Base-by-base conservation (phyloP, 2,888 invertebrate genomes). In the Gonocerus acuteangulatus region DNA sequence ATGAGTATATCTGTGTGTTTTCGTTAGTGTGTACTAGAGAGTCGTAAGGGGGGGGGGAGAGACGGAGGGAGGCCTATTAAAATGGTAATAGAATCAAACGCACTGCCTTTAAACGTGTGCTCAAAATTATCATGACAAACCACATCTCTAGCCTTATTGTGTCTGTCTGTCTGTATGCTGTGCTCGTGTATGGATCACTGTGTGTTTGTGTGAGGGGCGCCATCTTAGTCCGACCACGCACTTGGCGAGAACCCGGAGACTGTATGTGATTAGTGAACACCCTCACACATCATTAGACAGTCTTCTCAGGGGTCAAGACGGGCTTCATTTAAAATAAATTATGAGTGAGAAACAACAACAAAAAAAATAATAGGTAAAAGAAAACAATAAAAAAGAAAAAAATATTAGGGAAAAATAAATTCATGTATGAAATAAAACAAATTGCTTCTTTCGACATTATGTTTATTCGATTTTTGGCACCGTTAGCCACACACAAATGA, bases 391-490 rank as follows among this genome's bases (percentile, higher is more conserved):
- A 49, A 34, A 34, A 49, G 13, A 32, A 13, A 32, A 49, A 19
- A 34, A 49, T 7, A 19, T 18, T 15, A 19, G 18, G 27, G 11
- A 27, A 48, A 13, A 16, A 39, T 19, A 13, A 52, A 36, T 27
- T 13, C 4, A 49, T 9, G 1, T 16, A 19, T 32, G 1, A 52
- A 36, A 36, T 18, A 54, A 54, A 39, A 19, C 32, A 32, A 54
- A 42, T 21, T 19, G 21, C 36, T 54, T 16, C 32, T 54, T 52
- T 54, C 54, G 54, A 54, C 22, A 42, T 36, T 15, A 36, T 54
- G 32, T 52, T 54, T 54, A 54, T 54, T 42, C 42, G 42, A 42
- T 19, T 54, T 54, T 54, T 54, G 54, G 54, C 54, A 54, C 54
- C 54, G 54, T 54, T n/a, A 54, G 54, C 54, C 54, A 54, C 54